A percentile compares a stretch with the other conserved stretches of the same genome.
Conservation (phyloP, 2,888 invertebrate species). For the Druceiella hillmani region DNA sequence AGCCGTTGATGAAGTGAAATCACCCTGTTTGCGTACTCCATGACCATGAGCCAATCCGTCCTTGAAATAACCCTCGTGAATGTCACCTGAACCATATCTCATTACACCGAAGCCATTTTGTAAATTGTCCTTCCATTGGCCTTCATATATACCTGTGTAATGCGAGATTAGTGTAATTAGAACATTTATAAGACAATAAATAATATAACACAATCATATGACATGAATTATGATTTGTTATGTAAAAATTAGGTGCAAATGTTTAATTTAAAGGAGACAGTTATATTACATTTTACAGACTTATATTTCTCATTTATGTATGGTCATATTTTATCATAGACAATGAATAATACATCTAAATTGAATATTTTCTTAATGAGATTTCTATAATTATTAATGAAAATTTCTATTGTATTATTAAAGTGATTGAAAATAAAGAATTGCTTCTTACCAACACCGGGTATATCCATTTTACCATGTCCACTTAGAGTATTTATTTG, state of each 20-base stretch:
- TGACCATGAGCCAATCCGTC: constrained; percentile 82
- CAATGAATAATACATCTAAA: no score
- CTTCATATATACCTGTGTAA: constrained; percentile 69
- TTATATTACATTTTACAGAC: no score
- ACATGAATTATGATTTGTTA: no score
- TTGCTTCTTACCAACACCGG: constrained; percentile 50
- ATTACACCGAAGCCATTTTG: constrained; percentile 77
- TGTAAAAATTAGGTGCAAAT: neutral
- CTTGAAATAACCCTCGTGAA: constrained; percentile 83
- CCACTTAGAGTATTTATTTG: constrained; percentile 69
- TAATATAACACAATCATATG: neutral
- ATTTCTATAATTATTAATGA: constrained; percentile 4
- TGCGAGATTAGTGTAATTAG: no score
- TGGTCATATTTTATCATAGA: no score
- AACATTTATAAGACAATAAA: no score
- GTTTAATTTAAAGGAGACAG: neutral
- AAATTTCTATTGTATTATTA: constrained; percentile 7
- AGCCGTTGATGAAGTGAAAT: constrained; percentile 67
- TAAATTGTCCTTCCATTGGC: constrained; percentile 75
- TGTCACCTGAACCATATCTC: constrained; percentile 70
- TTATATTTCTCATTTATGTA: no score
- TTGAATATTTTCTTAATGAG: no score
- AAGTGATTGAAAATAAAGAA: constrained; percentile 2
- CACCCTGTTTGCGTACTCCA: constrained; percentile 75
- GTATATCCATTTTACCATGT: constrained; percentile 63